Evolutionary conservation across 2,113 vertebrate species (phyloP).

Genomic region (Proterorhinus semilunaris): DNA sequence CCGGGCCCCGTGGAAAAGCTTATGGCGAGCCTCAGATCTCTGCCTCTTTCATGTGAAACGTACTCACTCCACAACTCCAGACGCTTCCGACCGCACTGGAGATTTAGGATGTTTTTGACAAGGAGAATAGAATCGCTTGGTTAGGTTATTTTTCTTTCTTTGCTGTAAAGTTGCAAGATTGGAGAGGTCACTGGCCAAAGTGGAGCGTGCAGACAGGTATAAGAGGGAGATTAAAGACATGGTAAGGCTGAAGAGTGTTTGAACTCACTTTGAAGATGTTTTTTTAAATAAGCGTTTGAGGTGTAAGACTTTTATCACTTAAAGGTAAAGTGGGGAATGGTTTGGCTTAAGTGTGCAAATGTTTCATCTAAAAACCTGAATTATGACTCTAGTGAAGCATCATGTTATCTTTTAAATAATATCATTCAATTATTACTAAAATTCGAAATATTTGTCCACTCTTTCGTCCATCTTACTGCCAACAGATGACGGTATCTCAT

Average conservation of each 20-base stretch:
- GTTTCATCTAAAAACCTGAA: not conserved
- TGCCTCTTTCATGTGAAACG: constrained; percentile 62
- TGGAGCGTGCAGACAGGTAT: not conserved
- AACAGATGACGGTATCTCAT: too few species aligned
- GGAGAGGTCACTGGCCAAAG: constrained; percentile 29
- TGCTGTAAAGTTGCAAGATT: constrained; percentile 32
- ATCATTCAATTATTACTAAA: too few species aligned
- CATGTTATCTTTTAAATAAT: too few species aligned
- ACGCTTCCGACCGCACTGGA: constrained; percentile 57
- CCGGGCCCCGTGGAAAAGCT: constrained; percentile 58
- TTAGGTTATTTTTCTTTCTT: constrained; percentile 13
- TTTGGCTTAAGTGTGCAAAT: not conserved
- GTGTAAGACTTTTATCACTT: not conserved
- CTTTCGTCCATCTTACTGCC: too few species aligned
- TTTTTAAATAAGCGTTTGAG: constrained; percentile 1
- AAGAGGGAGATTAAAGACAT: constrained; percentile 3
- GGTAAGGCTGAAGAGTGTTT: not conserved
- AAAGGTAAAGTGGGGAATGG: not conserved
- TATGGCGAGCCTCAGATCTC: constrained; percentile 67
- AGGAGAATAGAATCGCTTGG: constrained; percentile 5
- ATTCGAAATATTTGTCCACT: too few species aligned
- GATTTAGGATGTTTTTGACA: constrained; percentile 47
- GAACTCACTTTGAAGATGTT: constrained; percentile 2
- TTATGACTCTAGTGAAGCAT: not conserved
- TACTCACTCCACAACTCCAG: constrained; percentile 40